A percentile compares a stretch with the other conserved stretches of the same genome.
Conservation (phyloP, 2,113 vertebrate species). For the Sprattus sprattus region DNA sequence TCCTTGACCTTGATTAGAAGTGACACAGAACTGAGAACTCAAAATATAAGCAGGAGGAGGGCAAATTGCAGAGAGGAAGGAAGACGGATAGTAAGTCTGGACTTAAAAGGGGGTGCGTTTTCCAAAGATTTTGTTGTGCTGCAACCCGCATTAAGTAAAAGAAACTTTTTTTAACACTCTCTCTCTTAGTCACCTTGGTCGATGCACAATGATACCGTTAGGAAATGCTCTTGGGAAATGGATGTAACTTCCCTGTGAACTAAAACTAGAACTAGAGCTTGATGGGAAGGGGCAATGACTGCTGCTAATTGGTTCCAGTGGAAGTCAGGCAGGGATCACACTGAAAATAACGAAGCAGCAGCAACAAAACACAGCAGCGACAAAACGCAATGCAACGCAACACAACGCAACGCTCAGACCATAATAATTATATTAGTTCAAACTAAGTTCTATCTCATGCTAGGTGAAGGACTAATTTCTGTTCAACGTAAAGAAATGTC, state of each 20-base stretch:
- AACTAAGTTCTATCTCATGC: no score
- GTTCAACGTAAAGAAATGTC: no score
- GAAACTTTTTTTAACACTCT: no score
- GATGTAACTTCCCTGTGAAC: background rate
- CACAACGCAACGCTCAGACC: no score
- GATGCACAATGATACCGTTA: background rate
- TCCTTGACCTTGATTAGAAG: background rate
- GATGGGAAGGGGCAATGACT: background rate
- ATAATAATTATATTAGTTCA: no score
- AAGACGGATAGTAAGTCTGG: background rate
- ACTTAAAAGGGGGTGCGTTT: background rate
- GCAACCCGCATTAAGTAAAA: no score
- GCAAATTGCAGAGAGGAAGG: background rate
- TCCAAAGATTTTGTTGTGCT: no score
- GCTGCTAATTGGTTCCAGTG: background rate
- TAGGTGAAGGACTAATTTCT: no score
- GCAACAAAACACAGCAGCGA: no score
- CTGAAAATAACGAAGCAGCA: no score
- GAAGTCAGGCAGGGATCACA: background rate
- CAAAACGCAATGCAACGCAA: no score
- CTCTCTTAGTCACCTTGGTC: background rate
- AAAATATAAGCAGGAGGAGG: background rate
- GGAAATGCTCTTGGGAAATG: background rate
- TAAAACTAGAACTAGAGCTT: background rate
- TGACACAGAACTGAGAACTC: background rate